Evolutionary conservation across 2,888 invertebrate genomes (phyloP).

Genomic region (Gari tellinella): DNA sequence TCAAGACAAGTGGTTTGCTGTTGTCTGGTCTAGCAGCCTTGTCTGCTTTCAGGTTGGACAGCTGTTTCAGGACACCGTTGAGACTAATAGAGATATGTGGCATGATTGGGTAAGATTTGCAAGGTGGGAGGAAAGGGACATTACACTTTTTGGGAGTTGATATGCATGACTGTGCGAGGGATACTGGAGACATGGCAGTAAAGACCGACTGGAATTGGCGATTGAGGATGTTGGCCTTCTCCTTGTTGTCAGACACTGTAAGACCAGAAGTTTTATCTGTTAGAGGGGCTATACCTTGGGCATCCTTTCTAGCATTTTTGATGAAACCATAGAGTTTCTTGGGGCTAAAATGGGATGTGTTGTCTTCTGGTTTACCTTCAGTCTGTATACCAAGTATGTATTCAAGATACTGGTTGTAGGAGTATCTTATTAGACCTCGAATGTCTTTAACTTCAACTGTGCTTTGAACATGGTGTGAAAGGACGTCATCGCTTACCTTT

Average conservation of each 20-base stretch:
- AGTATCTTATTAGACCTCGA: not conserved
- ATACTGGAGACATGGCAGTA: no score
- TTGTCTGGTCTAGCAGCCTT: slow-evolving; percentile 19
- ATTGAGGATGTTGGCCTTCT: no score
- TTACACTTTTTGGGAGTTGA: no score
- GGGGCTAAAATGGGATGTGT: not conserved
- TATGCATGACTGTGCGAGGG: no score
- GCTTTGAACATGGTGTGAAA: not conserved
- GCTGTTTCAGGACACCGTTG: slow-evolving; percentile 5
- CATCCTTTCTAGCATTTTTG: not conserved
- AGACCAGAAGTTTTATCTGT: no score
- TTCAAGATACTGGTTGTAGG: not conserved
- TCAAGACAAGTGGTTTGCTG: slow-evolving; percentile 9
- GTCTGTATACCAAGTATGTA: not conserved
- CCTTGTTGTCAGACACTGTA: no score
- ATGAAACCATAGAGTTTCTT: not conserved
- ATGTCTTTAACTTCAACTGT: not conserved
- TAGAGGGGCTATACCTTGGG: no score
- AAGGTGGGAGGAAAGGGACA: no score
- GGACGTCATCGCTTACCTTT: not conserved
- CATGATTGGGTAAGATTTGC: not conserved
- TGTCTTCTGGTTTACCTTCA: not conserved
- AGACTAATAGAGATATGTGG: slow-evolving; percentile 6
- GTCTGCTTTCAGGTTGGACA: slow-evolving; percentile 2
- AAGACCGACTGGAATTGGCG: no score